Percentiles rank a stretch among this genome's conserved stretches.
phyloP scores from a whole-genome alignment of 2,888 invertebrate species.

The Sussaba pulchella region DNA sequence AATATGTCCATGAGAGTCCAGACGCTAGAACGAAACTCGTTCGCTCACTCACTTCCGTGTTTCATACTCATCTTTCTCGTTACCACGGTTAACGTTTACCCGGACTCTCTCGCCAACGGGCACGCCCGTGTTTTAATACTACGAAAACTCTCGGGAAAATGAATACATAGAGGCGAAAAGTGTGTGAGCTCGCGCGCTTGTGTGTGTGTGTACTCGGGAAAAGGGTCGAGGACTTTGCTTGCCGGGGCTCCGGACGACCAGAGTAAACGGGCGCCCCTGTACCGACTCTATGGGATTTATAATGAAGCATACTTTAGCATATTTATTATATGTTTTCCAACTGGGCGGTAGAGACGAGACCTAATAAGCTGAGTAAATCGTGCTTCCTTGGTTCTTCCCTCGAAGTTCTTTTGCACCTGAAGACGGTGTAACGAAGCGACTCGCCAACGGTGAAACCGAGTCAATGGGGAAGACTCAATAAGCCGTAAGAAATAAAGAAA shows the following conservation, averaged over 20 bases:
- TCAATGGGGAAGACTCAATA: conserved; percentile 32
- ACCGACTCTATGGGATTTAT: conserved; percentile 44
- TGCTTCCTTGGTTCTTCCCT: neutral
- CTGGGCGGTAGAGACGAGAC: conserved; percentile 16
- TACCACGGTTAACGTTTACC: neutral
- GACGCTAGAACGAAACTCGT: conserved; percentile 22
- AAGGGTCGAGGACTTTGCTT: conserved; percentile 37
- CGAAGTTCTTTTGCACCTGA: conserved; percentile 1
- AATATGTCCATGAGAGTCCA: conserved; percentile 60
- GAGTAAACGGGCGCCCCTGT: conserved; percentile 45
- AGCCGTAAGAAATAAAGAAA: conserved; percentile 37
- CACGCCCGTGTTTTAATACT: conserved; percentile 35
- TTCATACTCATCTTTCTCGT: neutral
- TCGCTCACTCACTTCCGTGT: conserved; percentile 17
- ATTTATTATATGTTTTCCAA: conserved; percentile 57
- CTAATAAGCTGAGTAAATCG: conserved; percentile 59
- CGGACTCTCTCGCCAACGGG: conserved; percentile 14
- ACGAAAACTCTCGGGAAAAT: conserved; percentile 22
- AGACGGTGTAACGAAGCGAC: conserved; percentile 41
- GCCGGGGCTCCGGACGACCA: conserved; percentile 15
- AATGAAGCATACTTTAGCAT: conserved; percentile 60
- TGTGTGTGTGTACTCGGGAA: conserved; percentile 15
- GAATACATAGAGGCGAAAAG: neutral
- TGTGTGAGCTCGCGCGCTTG: neutral
- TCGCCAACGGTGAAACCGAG: neutral